Evolutionary conservation across 2,797 vertebrate species (phyloP).

Genomic region (Myotis vivesi): DNA sequence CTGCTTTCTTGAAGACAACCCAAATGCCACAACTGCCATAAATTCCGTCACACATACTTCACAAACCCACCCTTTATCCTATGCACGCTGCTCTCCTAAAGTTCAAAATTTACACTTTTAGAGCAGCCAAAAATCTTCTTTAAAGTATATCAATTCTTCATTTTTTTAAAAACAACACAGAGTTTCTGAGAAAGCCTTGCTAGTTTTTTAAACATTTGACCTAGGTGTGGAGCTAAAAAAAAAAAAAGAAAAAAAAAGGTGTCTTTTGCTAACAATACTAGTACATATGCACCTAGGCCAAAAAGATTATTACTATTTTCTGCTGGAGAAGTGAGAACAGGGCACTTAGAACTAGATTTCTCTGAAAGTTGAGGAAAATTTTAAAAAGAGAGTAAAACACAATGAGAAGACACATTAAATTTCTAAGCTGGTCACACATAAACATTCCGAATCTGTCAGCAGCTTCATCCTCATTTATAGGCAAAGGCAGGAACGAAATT

Average conservation of each 20-base stretch:
- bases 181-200: background rate
- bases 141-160: background rate
- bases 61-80: background rate
- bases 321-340: background rate
- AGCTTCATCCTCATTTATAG: background rate
- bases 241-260: background rate
- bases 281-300: background rate
- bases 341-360: background rate
- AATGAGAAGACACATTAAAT: background rate
- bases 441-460: background rate
- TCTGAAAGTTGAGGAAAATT: background rate
- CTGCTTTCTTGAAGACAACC: background rate
- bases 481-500: slow-evolving; percentile 14
- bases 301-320: background rate
- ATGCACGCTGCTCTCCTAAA: background rate
- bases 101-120: background rate
- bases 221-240: background rate
- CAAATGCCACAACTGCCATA: background rate
- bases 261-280: background rate
- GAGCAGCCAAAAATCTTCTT: background rate
- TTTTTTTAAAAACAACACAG: background rate
- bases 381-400: slow-evolving; percentile 5
- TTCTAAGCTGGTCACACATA: background rate
- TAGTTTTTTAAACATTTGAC: background rate
- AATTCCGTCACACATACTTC: background rate